A percentile compares a stretch with the other conserved stretches of the same genome.
These are phyloP conservation scores for Phalloptychus januarius DNA, from an alignment of 2,797 vertebrate genomes.

Conservation along the genomic window DNA sequence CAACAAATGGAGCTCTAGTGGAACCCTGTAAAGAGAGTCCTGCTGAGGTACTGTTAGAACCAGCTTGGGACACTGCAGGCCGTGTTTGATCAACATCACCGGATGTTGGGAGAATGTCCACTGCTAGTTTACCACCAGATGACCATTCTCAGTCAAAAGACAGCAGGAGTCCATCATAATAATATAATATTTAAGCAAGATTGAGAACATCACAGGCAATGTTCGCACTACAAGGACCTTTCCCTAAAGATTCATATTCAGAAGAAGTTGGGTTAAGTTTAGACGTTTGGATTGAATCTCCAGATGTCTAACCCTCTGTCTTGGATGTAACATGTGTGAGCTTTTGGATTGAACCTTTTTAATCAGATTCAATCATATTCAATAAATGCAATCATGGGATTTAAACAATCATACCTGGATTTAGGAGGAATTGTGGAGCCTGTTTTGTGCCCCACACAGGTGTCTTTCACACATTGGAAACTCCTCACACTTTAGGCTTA, in stretches of 20 bases:
- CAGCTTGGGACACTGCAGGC: slow-evolving; percentile 71
- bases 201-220: not conserved
- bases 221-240: not conserved
- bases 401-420: not conserved
- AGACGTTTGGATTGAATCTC: not conserved
- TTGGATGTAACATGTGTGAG: not conserved
- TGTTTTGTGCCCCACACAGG: not conserved
- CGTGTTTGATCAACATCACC: slow-evolving; percentile 81
- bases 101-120: slow-evolving; percentile 65
- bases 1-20: slow-evolving; percentile 76
- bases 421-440: not conserved
- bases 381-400: not conserved
- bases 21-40: slow-evolving; percentile 73
- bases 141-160: slow-evolving; percentile 63
- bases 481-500: not conserved
- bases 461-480: not conserved
- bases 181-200: slow-evolving; percentile 4
- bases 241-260: not conserved
- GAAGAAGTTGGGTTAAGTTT: not conserved
- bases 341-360: not conserved
- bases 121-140: slow-evolving; percentile 64
- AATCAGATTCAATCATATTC: not conserved
- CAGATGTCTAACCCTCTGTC: not conserved
- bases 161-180: slow-evolving; percentile 37
- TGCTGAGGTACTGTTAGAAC: slow-evolving; percentile 76